Conservation (phyloP, 2,888 invertebrate species). For the Syritta pipiens region DNA sequence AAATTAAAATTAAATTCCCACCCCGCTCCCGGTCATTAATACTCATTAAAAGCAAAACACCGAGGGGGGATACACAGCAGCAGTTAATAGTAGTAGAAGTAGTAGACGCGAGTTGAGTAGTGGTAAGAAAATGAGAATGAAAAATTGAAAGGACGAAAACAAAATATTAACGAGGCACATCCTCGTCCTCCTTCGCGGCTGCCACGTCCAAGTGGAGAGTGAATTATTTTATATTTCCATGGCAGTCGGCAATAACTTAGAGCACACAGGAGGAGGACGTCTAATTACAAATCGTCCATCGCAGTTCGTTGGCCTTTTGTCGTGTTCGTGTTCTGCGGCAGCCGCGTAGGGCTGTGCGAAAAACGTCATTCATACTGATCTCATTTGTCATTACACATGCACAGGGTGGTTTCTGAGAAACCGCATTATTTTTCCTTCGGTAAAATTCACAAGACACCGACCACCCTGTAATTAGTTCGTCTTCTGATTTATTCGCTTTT, state of each 20-base stretch:
- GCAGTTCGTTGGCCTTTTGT: constrained; percentile 35
- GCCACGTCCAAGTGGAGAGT: constrained; percentile 11
- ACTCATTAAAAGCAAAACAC: constrained; percentile 50
- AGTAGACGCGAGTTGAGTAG: background rate
- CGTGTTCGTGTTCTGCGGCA: constrained; percentile 3
- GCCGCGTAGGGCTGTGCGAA: no score
- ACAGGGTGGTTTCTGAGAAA: background rate
- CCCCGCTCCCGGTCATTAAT: constrained; percentile 55
- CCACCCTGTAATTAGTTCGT: background rate
- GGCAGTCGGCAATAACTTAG: constrained; percentile 56
- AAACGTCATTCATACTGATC: constrained; percentile 17
- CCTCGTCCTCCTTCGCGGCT: background rate
- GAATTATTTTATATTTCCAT: constrained; percentile 59
- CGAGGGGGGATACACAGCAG: constrained; percentile 1
- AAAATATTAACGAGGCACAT: constrained; percentile 52
- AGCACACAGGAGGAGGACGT: constrained; percentile 36
- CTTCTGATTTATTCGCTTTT: constrained; percentile 36
- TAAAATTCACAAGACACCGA: no score
- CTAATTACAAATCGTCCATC: constrained; percentile 50
- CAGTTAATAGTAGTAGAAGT: background rate
- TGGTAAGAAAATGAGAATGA: constrained; percentile 3
- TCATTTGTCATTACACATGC: constrained; percentile 32
- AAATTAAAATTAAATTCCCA: constrained; percentile 52
- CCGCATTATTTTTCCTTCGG: no score
- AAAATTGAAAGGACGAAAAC: constrained; percentile 40